Conservation (phyloP, 2,888 invertebrate genomes). For the Sthenelais limicola region DNA sequence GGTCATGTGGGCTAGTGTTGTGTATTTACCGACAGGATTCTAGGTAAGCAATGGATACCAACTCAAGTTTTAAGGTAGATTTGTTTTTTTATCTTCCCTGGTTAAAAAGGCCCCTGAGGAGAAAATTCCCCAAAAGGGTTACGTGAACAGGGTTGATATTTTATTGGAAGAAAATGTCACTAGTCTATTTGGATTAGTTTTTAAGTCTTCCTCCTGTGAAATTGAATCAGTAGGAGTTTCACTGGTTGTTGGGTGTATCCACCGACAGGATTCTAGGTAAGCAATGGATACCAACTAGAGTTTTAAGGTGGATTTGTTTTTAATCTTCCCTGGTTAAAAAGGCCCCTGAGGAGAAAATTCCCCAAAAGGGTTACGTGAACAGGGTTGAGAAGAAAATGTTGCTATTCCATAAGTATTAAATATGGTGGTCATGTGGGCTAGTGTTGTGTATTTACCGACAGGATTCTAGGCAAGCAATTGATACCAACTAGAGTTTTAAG, state of each 20-base stretch:
- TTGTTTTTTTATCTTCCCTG: slow-evolving; percentile 8
- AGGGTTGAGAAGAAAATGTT: background rate
- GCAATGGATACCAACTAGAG: background rate
- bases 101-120: background rate
- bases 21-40: slow-evolving; percentile 20
- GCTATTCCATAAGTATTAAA: too few relatives aligned
- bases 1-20: background rate
- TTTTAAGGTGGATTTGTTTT: background rate
- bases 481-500: background rate
- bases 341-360: background rate
- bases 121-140: background rate
- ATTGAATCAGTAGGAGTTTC: too few relatives aligned
- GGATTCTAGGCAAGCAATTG: background rate
- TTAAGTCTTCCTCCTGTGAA: too few relatives aligned
- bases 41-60: background rate
- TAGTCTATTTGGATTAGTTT: too few relatives aligned
- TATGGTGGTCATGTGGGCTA: background rate
- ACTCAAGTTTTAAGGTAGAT: background rate
- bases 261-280: slow-evolving; percentile 4
- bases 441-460: background rate
- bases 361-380: slow-evolving; percentile 6
- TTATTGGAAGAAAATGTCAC: too few relatives aligned
- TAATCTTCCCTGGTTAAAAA: slow-evolving; percentile 11
- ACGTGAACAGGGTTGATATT: slow-evolving; percentile 26
- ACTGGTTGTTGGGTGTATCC: too few relatives aligned